Base-by-base conservation (phyloP, 2,888 invertebrate species). In the Imbricaverruca yamaguchii region DNA sequence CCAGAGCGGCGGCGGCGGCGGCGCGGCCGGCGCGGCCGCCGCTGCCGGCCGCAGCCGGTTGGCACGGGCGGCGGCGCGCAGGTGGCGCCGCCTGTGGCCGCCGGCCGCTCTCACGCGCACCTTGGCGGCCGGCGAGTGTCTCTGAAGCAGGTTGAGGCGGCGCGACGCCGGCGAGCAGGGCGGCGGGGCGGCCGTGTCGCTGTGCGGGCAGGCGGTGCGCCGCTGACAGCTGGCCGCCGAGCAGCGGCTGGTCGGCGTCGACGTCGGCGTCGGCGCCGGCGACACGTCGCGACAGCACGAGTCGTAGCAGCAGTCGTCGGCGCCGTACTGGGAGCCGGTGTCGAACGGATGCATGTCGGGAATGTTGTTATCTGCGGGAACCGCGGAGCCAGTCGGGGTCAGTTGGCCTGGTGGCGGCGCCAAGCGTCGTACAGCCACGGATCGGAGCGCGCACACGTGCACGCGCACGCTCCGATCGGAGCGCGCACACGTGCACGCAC, bases 71-170 rank as follows among this genome's bases (percentile, higher is more conserved):
- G 13, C 69, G 53, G 10, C 21, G 55, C 55, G 74, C 15, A 10
- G 39, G 39, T 39, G 69, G 23, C 74, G 53, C 53, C 74, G 53
- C 53, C 55, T 53, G 53, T 21, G 74, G 18, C 18, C 8, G 8
- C 18, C 12, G 21, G 69, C 69, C 53, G 74, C 53, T 53, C 74
- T 39, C 53, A 74, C 53, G 21, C 74, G 74, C 18, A 74, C 74
- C 21, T 74, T 74, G 53, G 53, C 74, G 15, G 74, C 74, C 53
- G 74, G 74, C 53, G 74, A 74, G 55, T 74, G 74, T 74, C 74
- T 74, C 74, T 74, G 74, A 3, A 55, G 74, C 15, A 9, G 39
- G 21, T 21, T 69, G 69, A 21, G 55, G 1, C 74, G 74, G 65
- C 18, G 65, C 23, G 8, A n/a, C 18, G n/a, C 65, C 10, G 65